phyloP scores from a whole-genome alignment of 2,888 invertebrate species.

The Luffia ferchaultella region DNA sequence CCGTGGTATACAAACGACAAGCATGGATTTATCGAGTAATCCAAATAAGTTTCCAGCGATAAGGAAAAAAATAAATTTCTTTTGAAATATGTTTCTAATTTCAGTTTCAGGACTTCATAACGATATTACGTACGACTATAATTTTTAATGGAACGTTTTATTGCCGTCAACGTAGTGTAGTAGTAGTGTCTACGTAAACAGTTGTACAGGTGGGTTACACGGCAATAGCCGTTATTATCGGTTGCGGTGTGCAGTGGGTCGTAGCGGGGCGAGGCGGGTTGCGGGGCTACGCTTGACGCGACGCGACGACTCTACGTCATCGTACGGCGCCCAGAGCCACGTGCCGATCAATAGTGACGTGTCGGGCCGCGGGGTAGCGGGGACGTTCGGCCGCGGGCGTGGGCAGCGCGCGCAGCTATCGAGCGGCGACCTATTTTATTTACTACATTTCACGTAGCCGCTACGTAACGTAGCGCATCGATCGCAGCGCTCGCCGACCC shows the following conservation, averaged over 20 bases:
- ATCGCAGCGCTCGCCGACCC: slow-evolving; percentile 19
- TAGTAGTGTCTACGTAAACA: background rate
- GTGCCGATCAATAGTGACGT: slow-evolving; percentile 66
- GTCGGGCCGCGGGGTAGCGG: slow-evolving; percentile 23
- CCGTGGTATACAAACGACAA: too few relatives aligned
- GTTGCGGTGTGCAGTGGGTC: slow-evolving; percentile 3
- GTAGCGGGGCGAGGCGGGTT: slow-evolving; percentile 16
- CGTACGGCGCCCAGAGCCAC: slow-evolving; percentile 44
- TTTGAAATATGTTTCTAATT: too few relatives aligned
- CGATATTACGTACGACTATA: too few relatives aligned
- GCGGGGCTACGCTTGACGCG: slow-evolving; percentile 23
- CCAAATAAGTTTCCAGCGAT: too few relatives aligned
- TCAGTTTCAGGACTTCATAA: too few relatives aligned
- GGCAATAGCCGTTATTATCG: background rate
- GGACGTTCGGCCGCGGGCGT: slow-evolving; percentile 8
- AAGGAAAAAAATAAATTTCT: too few relatives aligned
- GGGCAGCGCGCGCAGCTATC: slow-evolving; percentile 43
- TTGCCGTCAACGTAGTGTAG: background rate
- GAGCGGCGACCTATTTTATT: slow-evolving; percentile 52
- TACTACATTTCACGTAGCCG: slow-evolving; percentile 59
- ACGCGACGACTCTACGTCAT: slow-evolving; percentile 58
- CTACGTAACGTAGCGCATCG: slow-evolving; percentile 53
- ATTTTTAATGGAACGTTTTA: background rate
- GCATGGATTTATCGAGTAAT: too few relatives aligned
- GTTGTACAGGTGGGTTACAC: background rate